Conservation (phyloP, 2,113 vertebrate species). For the Ictidomys tridecemlineatus region DNA sequence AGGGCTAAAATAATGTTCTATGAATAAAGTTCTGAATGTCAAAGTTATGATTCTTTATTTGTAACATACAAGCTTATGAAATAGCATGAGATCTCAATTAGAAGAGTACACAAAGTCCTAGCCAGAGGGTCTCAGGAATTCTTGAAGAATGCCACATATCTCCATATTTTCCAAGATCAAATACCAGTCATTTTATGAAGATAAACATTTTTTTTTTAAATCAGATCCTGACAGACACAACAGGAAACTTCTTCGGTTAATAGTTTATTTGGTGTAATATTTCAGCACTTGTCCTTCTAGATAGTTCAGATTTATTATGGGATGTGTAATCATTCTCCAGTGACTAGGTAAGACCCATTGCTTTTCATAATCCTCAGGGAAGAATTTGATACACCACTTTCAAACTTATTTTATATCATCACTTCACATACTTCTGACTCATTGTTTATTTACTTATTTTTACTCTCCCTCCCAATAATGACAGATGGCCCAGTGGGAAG, state of each 20-base stretch:
- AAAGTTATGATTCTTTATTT: conserved; percentile 65
- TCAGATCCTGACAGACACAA: not conserved
- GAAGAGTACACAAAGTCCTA: conserved; percentile 69
- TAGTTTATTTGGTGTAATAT: conserved; percentile 41
- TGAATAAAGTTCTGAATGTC: conserved; percentile 81
- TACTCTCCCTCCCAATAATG: not conserved
- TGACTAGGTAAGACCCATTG: not conserved
- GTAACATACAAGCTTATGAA: conserved; percentile 71
- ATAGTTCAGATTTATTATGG: conserved; percentile 3
- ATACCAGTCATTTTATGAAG: not conserved
- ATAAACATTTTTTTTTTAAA: not conserved
- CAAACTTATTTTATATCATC: conserved; percentile 24
- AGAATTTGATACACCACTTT: conserved; percentile 26
- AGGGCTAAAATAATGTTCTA: conserved; percentile 80
- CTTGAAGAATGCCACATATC: conserved; percentile 23
- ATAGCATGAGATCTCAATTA: conserved; percentile 66
- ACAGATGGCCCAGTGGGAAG: not conserved
- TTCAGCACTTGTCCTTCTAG: conserved; percentile 24
- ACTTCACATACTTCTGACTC: conserved; percentile 20
- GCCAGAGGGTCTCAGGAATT: conserved; percentile 46
- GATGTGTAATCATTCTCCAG: not conserved
- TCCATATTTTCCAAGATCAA: conserved; percentile 25
- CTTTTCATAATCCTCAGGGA: conserved; percentile 47
- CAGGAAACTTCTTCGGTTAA: not conserved
- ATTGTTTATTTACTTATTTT: not conserved